These are phyloP conservation scores for Gymnothorax javanicus DNA, from an alignment of 2,797 vertebrate species.

Conservation along the genomic window DNA sequence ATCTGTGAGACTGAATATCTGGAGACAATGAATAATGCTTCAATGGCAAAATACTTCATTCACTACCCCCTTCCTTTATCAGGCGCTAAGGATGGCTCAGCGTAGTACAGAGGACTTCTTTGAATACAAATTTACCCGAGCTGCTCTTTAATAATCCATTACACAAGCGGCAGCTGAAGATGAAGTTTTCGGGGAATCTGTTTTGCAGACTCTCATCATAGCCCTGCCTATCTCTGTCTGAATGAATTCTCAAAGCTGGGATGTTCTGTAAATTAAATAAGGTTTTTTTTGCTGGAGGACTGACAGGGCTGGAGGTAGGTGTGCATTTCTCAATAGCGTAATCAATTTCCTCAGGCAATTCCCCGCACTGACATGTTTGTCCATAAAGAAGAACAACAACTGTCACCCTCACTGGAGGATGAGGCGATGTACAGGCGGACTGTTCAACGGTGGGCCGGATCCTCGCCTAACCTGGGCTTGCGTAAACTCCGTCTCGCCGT, in stretches of 20 bases:
- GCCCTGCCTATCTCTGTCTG: neutral
- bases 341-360: neutral
- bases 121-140: neutral
- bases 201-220: neutral
- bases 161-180: neutral
- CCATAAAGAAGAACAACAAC: neutral
- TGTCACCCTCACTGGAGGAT: neutral
- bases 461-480: neutral
- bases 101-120: neutral
- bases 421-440: neutral
- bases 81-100: neutral
- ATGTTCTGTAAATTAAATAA: neutral
- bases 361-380: neutral
- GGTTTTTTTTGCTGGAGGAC: neutral
- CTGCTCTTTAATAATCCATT: neutral
- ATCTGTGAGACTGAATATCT: neutral
- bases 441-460: neutral
- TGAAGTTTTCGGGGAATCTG: neutral
- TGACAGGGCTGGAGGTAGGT: neutral
- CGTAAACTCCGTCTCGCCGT: neutral
- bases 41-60: neutral
- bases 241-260: neutral
- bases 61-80: constrained; percentile 2
- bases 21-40: neutral
- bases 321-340: constrained; percentile 1